Conservation (phyloP, 2,113 vertebrate species). For the Saccopteryx leptura region DNA sequence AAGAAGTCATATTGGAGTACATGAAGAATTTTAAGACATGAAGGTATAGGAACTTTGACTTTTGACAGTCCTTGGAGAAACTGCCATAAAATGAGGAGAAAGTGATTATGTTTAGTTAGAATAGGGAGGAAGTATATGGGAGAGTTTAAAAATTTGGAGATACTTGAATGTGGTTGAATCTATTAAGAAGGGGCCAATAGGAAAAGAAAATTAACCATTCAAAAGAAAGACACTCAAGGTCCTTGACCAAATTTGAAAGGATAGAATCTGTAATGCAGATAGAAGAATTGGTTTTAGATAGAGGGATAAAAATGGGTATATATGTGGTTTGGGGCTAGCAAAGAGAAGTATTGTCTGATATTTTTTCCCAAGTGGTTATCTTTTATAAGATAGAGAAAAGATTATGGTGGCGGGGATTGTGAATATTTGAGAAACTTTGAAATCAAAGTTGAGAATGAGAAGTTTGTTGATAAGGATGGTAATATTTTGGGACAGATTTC, state of each 20-base stretch:
- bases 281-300: neutral
- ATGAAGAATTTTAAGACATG: neutral
- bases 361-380: neutral
- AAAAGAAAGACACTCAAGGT: neutral
- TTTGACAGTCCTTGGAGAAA: neutral
- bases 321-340: neutral
- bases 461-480: neutral
- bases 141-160: neutral
- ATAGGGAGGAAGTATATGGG: neutral
- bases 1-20: neutral
- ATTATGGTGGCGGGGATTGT: neutral
- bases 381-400: neutral
- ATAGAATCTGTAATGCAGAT: neutral
- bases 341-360: neutral
- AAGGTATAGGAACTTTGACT: neutral
- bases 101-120: neutral
- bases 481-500: neutral
- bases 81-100: neutral
- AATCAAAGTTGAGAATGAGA: neutral
- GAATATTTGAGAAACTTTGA: constrained; percentile 23
- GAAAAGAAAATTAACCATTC: neutral
- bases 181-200: neutral
- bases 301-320: neutral
- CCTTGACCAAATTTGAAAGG: neutral
- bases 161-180: neutral